These are phyloP conservation scores for Uromys caudimaculatus DNA, from an alignment of 2,797 vertebrate species.

Conservation along the genomic window DNA sequence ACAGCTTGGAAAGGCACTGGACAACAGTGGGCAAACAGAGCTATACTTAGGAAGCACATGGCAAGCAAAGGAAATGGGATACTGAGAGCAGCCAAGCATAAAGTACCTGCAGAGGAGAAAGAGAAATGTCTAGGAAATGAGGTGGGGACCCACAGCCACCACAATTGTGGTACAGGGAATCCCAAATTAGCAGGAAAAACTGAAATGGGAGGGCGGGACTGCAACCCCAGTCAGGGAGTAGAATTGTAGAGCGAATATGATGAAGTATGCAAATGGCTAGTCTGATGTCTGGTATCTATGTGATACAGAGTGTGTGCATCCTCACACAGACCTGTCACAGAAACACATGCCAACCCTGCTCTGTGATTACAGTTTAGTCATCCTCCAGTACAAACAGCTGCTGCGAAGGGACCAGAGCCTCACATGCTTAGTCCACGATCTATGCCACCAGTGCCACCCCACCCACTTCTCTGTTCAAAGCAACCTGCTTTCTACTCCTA, in stretches of 20 bases:
- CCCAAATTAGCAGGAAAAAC: background rate
- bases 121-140: background rate
- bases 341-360: background rate
- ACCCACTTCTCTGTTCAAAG: background rate
- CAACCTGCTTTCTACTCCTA: background rate
- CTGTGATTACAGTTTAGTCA: conserved; percentile 4
- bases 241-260: background rate
- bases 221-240: background rate
- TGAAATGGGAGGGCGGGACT: background rate
- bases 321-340: background rate
- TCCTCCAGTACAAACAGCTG: background rate
- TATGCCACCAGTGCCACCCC: background rate
- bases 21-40: background rate
- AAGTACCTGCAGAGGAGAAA: background rate
- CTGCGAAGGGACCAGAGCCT: background rate
- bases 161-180: background rate
- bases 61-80: background rate
- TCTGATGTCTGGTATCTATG: background rate
- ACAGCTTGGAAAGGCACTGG: background rate
- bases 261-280: background rate
- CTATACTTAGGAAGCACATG: background rate
- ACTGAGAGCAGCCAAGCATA: background rate
- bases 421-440: background rate
- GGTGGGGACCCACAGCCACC: background rate
- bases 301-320: background rate